Conservation (phyloP, 2,113 vertebrate species). For the Chrysemys picta region DNA sequence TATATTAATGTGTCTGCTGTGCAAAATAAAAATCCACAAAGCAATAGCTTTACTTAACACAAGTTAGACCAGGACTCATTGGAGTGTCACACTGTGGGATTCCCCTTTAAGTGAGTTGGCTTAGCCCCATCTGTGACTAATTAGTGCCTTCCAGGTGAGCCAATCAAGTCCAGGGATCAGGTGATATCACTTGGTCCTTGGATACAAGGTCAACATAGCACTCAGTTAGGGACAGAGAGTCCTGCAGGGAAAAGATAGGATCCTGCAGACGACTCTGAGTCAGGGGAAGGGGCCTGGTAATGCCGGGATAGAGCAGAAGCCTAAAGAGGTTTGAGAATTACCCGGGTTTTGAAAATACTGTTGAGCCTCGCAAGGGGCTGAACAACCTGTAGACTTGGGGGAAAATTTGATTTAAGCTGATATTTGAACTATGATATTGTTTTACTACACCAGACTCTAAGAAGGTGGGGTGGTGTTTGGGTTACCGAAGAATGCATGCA, state of each 20-base stretch:
- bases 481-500: not conserved
- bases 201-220: too few species aligned
- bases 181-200: not conserved
- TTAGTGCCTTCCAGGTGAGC: accelerated
- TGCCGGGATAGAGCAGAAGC: not conserved
- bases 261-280: not conserved
- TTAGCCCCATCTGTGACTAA: not conserved
- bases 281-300: not conserved
- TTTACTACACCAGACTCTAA: not conserved
- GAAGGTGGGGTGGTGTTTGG: not conserved
- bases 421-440: not conserved
- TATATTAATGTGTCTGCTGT: not conserved
- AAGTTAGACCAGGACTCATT: accelerated
- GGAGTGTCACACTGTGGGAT: accelerated
- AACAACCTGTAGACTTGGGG: not conserved
- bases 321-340: not conserved
- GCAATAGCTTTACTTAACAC: accelerated
- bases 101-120: not conserved
- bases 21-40: not conserved
- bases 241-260: not conserved
- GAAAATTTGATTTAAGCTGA: not conserved
- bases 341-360: not conserved
- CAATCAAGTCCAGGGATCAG: accelerated
- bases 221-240: not conserved
- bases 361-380: not conserved